A percentile compares a stretch with the other conserved stretches of the same genome.
Evolutionary conservation across 2,113 vertebrate species (phyloP).

Genomic region (Columba livia): DNA sequence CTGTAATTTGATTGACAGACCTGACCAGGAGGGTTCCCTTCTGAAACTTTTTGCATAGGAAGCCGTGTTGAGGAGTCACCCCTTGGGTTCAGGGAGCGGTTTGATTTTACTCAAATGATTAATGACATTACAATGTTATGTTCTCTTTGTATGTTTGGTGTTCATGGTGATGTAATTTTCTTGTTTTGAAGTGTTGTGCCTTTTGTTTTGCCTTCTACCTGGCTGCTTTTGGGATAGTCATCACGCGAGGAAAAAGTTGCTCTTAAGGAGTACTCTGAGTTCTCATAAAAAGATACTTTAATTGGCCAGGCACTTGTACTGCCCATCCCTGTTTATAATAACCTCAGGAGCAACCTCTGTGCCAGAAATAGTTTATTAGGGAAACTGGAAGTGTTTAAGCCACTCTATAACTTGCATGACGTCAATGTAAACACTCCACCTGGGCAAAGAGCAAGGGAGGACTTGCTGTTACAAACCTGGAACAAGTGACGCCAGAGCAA

Average conservation of each 20-base stretch:
- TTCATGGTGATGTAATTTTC: background rate
- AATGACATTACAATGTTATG: background rate
- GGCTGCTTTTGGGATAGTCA: background rate
- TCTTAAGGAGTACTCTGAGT: background rate
- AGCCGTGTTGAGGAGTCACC: background rate
- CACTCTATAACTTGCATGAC: background rate
- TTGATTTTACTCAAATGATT: conserved; percentile 22
- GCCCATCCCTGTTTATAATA: conserved; percentile 21
- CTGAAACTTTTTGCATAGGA: background rate
- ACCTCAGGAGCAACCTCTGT: background rate
- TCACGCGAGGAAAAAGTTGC: background rate
- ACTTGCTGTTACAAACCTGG: background rate
- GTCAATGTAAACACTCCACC: background rate
- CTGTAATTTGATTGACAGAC: background rate
- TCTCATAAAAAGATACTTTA: conserved; percentile 14
- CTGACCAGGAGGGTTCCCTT: background rate
- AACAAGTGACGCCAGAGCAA: background rate
- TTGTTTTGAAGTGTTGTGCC: background rate
- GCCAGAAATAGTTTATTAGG: conserved; percentile 21
- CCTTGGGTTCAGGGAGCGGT: background rate
- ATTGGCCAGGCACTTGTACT: background rate
- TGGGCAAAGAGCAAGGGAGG: background rate
- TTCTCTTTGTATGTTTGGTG: conserved; percentile 15
- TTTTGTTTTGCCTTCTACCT: background rate
- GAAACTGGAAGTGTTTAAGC: conserved; percentile 21